Conservation (phyloP, 2,797 vertebrate species). For the Coluber constrictor region DNA sequence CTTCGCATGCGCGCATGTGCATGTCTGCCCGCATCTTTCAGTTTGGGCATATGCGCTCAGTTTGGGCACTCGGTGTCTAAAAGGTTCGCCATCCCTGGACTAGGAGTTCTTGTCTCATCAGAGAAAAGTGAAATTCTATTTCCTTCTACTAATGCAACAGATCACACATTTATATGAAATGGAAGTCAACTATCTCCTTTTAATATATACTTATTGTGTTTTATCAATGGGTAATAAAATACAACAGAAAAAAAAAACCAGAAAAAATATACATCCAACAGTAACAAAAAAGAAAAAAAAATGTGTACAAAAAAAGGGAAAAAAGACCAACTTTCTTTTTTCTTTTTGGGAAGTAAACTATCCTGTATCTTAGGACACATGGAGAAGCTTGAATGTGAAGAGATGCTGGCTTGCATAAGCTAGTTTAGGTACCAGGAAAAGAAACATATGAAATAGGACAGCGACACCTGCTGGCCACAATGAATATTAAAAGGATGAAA, state of each 20-base stretch:
- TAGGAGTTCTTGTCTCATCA: neutral
- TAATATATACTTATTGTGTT: neutral
- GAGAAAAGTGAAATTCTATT: neutral
- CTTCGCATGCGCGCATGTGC: too few relatives aligned
- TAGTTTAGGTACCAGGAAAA: neutral
- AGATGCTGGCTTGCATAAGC: neutral
- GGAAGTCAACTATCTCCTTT: neutral
- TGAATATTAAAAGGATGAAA: constrained; percentile 28
- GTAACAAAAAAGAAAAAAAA: neutral
- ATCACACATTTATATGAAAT: neutral
- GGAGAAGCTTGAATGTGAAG: neutral
- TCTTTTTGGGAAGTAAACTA: neutral
- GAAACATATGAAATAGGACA: constrained; percentile 47
- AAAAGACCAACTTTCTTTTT: neutral
- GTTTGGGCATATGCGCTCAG: too few relatives aligned
- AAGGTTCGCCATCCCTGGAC: too few relatives aligned
- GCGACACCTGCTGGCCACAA: constrained; percentile 64
- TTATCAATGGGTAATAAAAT: neutral
- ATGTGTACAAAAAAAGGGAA: neutral
- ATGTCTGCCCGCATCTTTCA: too few relatives aligned
- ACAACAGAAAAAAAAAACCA: neutral
- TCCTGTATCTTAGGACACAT: neutral
- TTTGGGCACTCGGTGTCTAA: too few relatives aligned
- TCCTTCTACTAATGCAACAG: neutral
- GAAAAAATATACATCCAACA: neutral